Conservation (phyloP, 2,113 vertebrate species). For the Etheostoma cragini region DNA sequence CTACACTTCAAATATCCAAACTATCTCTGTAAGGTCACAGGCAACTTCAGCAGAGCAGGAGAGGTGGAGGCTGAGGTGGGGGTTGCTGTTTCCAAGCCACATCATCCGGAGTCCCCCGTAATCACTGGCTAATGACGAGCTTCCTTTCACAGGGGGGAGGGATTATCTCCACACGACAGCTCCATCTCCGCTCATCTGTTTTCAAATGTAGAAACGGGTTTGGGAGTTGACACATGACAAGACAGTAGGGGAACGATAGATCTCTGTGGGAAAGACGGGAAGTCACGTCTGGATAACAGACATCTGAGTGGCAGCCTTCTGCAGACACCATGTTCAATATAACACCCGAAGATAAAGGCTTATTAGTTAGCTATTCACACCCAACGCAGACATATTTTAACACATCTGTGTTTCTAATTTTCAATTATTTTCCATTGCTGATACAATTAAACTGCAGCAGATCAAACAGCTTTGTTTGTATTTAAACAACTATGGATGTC, state of each 20-base stretch:
- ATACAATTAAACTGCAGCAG: not conserved
- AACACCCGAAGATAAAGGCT: not conserved
- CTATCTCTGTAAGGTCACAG: not conserved
- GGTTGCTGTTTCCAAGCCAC: not conserved
- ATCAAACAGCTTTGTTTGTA: not conserved
- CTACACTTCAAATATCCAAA: no score
- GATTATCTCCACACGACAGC: slow-evolving; percentile 46
- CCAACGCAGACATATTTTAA: not conserved
- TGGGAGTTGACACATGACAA: slow-evolving; percentile 45
- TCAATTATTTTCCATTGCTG: not conserved
- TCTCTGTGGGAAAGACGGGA: not conserved
- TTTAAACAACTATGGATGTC: not conserved
- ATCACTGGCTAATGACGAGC: slow-evolving; percentile 34
- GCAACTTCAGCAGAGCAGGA: not conserved
- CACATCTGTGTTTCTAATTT: not conserved
- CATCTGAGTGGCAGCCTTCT: not conserved
- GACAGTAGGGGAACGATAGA: not conserved
- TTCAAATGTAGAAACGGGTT: slow-evolving; percentile 25
- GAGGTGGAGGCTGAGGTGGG: not conserved
- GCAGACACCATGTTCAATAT: not conserved
- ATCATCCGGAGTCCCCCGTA: slow-evolving; percentile 15
- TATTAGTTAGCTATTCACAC: not conserved
- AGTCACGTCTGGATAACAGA: not conserved
- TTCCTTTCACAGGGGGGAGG: slow-evolving; percentile 13
- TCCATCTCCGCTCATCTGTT: slow-evolving; percentile 27